Evolutionary conservation across 2,888 invertebrate species (phyloP).

Genomic region (Hipparchia semele): DNA sequence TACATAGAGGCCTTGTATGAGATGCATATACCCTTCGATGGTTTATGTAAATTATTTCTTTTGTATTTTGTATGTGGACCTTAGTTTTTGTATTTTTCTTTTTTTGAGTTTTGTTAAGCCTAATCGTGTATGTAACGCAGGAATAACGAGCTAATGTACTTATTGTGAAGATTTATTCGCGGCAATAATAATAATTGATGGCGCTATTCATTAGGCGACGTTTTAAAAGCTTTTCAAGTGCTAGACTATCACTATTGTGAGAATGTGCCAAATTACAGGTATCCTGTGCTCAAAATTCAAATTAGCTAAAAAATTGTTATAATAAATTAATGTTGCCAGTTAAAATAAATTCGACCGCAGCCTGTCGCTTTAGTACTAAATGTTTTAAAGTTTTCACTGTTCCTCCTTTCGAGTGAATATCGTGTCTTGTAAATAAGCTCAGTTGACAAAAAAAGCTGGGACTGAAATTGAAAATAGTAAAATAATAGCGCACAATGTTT

Average conservation of each 20-base stretch:
- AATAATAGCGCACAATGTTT: conserved; percentile 45
- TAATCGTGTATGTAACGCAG: conserved; percentile 48
- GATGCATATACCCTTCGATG: conserved; percentile 58
- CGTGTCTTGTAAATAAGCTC: conserved; percentile 36
- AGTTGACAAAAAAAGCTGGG: conserved; percentile 36
- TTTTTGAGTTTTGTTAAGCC: conserved; percentile 53
- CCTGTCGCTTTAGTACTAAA: conserved; percentile 36
- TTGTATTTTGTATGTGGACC: conserved; percentile 62
- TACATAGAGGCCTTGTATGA: conserved; percentile 45
- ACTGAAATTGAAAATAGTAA: conserved; percentile 48
- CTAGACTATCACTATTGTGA: neutral
- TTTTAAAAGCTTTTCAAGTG: neutral
- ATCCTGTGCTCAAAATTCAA: conserved; percentile 39
- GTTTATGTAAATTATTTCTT: conserved; percentile 65
- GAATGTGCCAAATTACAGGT: conserved; percentile 38
- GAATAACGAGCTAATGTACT: conserved; percentile 51
- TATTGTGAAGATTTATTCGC: conserved; percentile 45
- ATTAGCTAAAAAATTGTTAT: conserved; percentile 19
- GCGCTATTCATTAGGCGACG: neutral
- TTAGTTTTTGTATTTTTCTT: conserved; percentile 57
- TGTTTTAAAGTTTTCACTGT: conserved; percentile 33
- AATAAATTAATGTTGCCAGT: conserved; percentile 31
- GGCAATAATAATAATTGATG: conserved; percentile 24
- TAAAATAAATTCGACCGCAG: conserved; percentile 22
- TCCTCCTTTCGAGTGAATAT: conserved; percentile 11